Evolutionary conservation across 2,888 invertebrate genomes (phyloP), one percentile per base, ranked within the genome.

Genomic region (Torymus auratus): DNA sequence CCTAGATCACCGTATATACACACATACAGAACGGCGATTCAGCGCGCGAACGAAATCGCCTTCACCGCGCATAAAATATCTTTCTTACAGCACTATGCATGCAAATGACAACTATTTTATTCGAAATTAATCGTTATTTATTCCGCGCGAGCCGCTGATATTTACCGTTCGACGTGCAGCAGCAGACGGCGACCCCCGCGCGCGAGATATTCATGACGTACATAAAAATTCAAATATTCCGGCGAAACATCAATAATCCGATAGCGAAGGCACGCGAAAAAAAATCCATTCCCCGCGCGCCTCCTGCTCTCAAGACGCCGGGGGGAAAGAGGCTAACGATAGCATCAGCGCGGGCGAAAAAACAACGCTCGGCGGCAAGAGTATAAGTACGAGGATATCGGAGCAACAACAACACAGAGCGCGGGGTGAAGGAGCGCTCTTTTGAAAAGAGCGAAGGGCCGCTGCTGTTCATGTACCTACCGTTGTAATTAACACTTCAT

Each of bases 401-500:
- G 28, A 28, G 28, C 28, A 28, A 28, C 28, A 28, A 28, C 28
- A 20, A 20, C 20, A n/a, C n/a, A n/a, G n/a, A 20, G 7, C 28
- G 28, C 28, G 7, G 28, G 3, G 28, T 28, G 7, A 28, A 28
- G 28, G 28, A 28, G 28, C 28, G 28, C 28, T 28, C 28, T 28
- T 28, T 28, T 28, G 28, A 28, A 28, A 28, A 28, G 28, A 28
- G 28, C 28, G 7, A 28, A 28, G 28, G 28, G 28, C 28, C 28
- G 28, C 28, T 7, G 28, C 28, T 28, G 28, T 28, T 28, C 28
- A 28, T 28, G 28, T 28, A 82, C 82, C 72, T 82, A 82, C 82
- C 82, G 68, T 76, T 53, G 73, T 71, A 72, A 82, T 82, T 76
- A 80, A 82, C 70, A 77, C 82, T 77, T 74, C 82, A 82, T 82